Base-by-base conservation (phyloP, 2,888 invertebrate species). In the Empis stercorea region DNA sequence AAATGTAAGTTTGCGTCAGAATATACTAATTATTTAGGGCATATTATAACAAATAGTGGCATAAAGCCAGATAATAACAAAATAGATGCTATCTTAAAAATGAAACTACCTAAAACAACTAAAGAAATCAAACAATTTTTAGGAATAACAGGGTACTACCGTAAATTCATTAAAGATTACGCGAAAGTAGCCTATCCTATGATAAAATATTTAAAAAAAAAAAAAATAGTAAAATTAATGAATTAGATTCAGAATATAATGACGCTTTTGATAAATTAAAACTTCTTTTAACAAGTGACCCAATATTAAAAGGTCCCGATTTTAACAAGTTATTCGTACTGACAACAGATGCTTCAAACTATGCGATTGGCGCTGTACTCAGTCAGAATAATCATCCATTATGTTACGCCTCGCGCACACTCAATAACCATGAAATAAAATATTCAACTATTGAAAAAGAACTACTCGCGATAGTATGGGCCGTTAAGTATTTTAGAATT, bases 271-370 rank as follows among this genome's bases (percentile, higher is more conserved):
- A 45, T 27, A 53, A 23, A 30, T 36, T 53, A 41, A 52, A 51
- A 49, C 47, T 42, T n/a, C 15, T 52, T 15, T 20, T 53, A 15
- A 49, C 44, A 10, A 46, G 30, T 17, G 47, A 47, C 10, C 44
- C 51, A 43, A 48, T 57, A 23, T 34, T 61, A 34, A 51, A 56
- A 51, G 57, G 56, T 45, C 57, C 60, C 0, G 57, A 63, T 47
- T 61, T 61, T 45, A 38, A 30, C 3, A 56, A 56, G 34, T 11
- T 37, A 37, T 46, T 48, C 16, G 38, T 15, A 10, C 15, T 51
- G 36, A 47, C 48, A 16, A 55, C 52, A 47, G 15, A 49, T 14
- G 48, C 48, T 23, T 42, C 37, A 2, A 43, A 47, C 23, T 32
- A 37, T 23, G 46, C 49, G 14, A 41, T 49, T 16, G 51, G 51